Evolutionary conservation across 1,140 invertebrate species (phyloP), one percentile per base, ranked within the genome.

Genomic region (Heliconius hewitsoni): DNA sequence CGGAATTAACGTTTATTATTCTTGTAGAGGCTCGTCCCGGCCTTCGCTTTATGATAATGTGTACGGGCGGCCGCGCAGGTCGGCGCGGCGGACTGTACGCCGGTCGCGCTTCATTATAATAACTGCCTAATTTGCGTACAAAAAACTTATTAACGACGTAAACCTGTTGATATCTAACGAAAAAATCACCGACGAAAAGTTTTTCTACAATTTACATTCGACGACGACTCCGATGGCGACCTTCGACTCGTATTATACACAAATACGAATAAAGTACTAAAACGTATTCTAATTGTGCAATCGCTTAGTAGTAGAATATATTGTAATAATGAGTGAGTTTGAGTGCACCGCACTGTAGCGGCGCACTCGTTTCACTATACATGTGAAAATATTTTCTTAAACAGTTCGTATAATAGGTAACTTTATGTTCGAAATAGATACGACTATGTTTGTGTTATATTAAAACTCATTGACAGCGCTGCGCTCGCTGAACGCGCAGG

Each of bases 31-130:
- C 83, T 84, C 83, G 83, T 73, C 80, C 34, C 76, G 80, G 71
- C 83, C 81, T 84, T 84, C 81, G 78, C 73, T 66, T 78, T 84
- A 84, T 84, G 83, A 66, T 84, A 84, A 84, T 84, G 50, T 50
- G 66, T 78, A 74, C 75, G 42, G 19, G 13, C n/a, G 71, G 30
- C 78, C 80, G n/a, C 80, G 39, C 71, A 75, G 71, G 80, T 79
- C 42, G 42, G 0, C 42, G 42, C 42, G 42, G 42, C 42, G 0
- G 3, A 37, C 52, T 66, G 74, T 42, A 71, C 71, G 18, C 30
- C 30, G 30, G 30, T 30, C 30, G 30, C 30, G 30, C 30, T 74
- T 78, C 46, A 79, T 82, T 82, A 81, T 79, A 82, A 84, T 84
- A 84, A 80, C 77, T 73, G 50, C 78, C 78, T 82, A 79, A 81